Base-by-base conservation (phyloP, 2,113 vertebrate genomes). In the Agapornis roseicollis region DNA sequence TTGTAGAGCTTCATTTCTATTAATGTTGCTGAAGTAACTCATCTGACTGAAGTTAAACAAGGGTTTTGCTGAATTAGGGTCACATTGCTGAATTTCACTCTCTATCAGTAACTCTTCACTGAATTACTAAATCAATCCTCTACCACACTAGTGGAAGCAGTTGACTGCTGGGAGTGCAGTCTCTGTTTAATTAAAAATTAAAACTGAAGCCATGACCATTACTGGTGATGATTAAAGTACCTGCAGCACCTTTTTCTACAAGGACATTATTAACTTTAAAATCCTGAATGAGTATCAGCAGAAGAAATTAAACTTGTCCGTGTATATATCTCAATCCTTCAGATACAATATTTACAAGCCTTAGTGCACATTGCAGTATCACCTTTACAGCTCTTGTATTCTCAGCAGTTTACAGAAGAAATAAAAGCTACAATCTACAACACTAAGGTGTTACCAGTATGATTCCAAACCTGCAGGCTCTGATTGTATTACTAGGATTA, bases 1-100 rank as follows among this genome's bases (percentile, higher is more conserved):
- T 17, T 16, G 1, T 0, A 9, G 11, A 1, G 10, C n/a, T 79
- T 46, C 29, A 0, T 29, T 15, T 17, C 66, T 25, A 5, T 12
- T 9, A 2, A 11, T 0, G 33, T 8, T 5, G 1, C 44, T 9
- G 17, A 24, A 63, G 6, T 11, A 17, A 50, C 18, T 76, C 41
- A 8, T 31, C n/a, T 9, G 31, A 28, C 17, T 6, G 6, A 56
- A 50, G 42, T 2, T 1, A 33, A 16, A 49, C n/a, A 11, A 37
- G 41, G 1, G 29, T 7, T 49, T 49, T 14, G 31, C 77, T 64
- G 63, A 42, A 37, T 13, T 35, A 18, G 23, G 89, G 69, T 55
- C n/a, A 23, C 46, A 2, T 7, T 33, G 25, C 41, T 17, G 18
- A 49, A 70, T 87, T 87, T 56, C 42, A 44, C 41, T 10, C 63